Base-by-base conservation (phyloP, 2,888 invertebrate species). In the Noctua janthina region DNA sequence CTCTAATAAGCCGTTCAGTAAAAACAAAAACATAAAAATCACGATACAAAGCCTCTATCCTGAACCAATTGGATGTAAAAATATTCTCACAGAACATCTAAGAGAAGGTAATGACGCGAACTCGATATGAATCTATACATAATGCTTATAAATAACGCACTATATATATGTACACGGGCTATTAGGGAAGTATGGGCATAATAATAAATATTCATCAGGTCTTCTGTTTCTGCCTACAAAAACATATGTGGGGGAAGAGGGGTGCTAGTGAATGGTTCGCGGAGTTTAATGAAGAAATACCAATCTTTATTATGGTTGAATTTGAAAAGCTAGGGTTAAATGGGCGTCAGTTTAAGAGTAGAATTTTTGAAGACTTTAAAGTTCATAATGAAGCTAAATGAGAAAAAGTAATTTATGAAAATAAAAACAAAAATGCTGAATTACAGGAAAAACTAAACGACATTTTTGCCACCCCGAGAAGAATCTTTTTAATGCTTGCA, bases 31-130 rank as follows among this genome's bases (percentile, higher is more conserved):
- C 80, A 86, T 86, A 86, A 86, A 86, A 78, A 54, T 59, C 76
- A 23, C 73, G 67, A 86, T 74, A 86, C 83, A 86, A 80, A 83
- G 86, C 87, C 84, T 84, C 83, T 83, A 85, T 83, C 79, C 83
- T 68, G 84, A 84, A 89, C 69, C 85, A 87, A 91, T 91, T 89
- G 89, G 83, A 83, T 90, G 90, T 88, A 86, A 89, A 92, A 91
- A 91, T 91, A 90, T 90, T 90, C 88, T 86, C 86, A 83, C 85
- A 86, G 83, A 90, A 88, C 90, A 89, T 93, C 92, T 92, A 94
- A 94, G 94, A 91, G 85, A 93, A 94, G 93, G 95, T 94, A 95
- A 95, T 95, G 95, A 95, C 89, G 94, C 95, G 95, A 90, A 90
- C 83, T 91, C 86, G 88, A 87, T 87, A 91, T 91, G 90, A 91